Percentiles rank a stretch among this genome's conserved stretches.
These are phyloP conservation scores for Lingula anatina DNA, from an alignment of 2,888 invertebrate species.

Conservation along the genomic window DNA sequence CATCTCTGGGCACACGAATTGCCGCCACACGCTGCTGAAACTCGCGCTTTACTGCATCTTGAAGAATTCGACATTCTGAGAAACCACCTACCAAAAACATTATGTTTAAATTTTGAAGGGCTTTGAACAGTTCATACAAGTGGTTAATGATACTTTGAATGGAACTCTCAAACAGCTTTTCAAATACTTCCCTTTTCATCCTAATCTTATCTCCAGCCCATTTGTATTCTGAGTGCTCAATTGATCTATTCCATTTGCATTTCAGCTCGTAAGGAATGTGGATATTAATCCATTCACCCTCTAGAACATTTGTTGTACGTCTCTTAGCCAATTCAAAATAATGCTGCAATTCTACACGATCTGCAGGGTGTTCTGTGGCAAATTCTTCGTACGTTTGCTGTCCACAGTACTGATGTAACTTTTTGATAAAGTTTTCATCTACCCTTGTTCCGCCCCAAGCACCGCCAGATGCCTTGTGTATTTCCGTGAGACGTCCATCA, in stretches of 20 bases:
- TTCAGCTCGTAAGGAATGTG: not conserved
- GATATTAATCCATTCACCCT: not conserved
- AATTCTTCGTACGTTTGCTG: slow-evolving; percentile 2
- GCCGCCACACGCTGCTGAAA: slow-evolving; percentile 1
- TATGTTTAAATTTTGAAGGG: slow-evolving; percentile 4
- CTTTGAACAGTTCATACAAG: slow-evolving; percentile 1
- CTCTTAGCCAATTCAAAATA: slow-evolving; percentile 11
- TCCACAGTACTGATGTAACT: slow-evolving; percentile 9
- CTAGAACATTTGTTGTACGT: slow-evolving; percentile 1
- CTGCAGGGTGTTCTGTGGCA: not conserved
- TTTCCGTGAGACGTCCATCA: slow-evolving; percentile 11
- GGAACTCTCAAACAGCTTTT: slow-evolving; percentile 4
- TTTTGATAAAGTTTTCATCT: slow-evolving; percentile 4
- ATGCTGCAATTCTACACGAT: slow-evolving; percentile 6
- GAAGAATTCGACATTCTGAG: slow-evolving; percentile 12
- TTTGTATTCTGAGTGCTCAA: no score
- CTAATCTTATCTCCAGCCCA: slow-evolving; percentile 10
- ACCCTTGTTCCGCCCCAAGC: slow-evolving; percentile 19
- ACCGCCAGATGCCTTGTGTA: slow-evolving; percentile 14
- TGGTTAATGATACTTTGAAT: slow-evolving; percentile 3
- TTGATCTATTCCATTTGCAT: slow-evolving; percentile 1
- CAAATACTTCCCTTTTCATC: slow-evolving; percentile 2
- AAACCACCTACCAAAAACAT: slow-evolving; percentile 17
- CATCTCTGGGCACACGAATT: slow-evolving; percentile 9
- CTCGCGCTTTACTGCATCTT: slow-evolving; percentile 6